Evolutionary conservation across 2,797 vertebrate genomes (phyloP), one percentile per base, ranked within the genome.

Genomic region (Scolopax bukidnonensis): DNA sequence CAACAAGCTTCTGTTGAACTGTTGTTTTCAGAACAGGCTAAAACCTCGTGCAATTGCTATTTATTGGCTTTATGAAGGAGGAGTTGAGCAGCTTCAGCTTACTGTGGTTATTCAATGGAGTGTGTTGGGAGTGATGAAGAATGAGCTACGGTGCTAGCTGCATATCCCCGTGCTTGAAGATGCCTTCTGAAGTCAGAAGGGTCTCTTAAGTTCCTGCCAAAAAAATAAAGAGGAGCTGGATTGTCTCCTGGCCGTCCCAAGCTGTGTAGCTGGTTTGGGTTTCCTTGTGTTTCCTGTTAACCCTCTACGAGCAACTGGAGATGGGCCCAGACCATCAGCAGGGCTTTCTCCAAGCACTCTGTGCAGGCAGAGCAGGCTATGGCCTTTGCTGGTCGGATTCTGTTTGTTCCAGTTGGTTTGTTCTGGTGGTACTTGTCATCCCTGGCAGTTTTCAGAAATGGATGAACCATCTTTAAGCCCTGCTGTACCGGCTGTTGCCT

Each of bases 251-350:
- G 15, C 69, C 57, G 16, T 32, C 40, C 33, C 3, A 1, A 40
- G 40, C 60, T 68, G 11, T 38, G 27, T 27, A 17, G 47, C 54
- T 93, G 47, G 5, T 73, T 12, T 87, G 75, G 38, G 38, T 90
- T 93, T 86, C n/a, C 50, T 69, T 30, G 10, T 40, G 10, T 69
- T 96, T 94, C 91, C 93, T 93, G 76, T 91, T 95, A 92, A 95
- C 85, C 73, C 85, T 79, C 16, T 60, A 5, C 0, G 1, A 78
- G 61, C 27, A 18, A 1, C 50, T 27, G 38, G 63, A 87, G 61
- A 7, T 30, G 1, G 2, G 48, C 48, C 70, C 53, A 57, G 61
- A 45, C 64, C 60, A 11, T 23, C 2, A 2, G 28, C n/a, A 51
- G 68, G 40, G 65, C 75, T 43, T 47, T 68, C 38, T 70, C 28